Base-by-base conservation (phyloP, 2,113 vertebrate species). In the Myrmecophaga tridactyla region DNA sequence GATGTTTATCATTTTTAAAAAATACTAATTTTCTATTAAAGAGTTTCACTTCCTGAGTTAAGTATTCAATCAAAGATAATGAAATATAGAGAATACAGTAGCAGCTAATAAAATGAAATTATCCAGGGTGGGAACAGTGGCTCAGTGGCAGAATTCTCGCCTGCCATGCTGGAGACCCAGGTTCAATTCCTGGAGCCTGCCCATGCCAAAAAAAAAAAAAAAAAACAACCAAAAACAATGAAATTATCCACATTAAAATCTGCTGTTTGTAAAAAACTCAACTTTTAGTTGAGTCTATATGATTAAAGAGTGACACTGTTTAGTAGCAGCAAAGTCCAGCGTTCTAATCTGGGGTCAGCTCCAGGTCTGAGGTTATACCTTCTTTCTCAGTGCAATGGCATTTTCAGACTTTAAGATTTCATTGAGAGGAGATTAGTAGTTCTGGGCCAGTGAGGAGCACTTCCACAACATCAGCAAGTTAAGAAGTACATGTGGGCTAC, bases 281-380 rank as follows among this genome's bases (percentile, higher is more conserved):
- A 11, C 46, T 48, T 27, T 15, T 3, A 62, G 60, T 46, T 0
- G 34, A 11, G 29, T 51, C 48, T 41, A 0, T 39, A 6, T 13
- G 88, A 8, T 3, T 31, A 20, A 46, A 27, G 82, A 13, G 43
- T 18, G 10, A 14, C 60, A 1, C 15, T 8, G 21, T 46, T 46
- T 12, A 39, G 15, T 4, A 51, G 43, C n/a, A 41, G 60, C 34
- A 14, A 41, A 41, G 41, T 39, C 62, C 46, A 29, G 46, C 14
- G 25, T 12, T 65, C 25, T 20, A 34, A 2, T 39, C 46, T 12
- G 0, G 43, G 6, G 53, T 62, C 60, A 4, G 14, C 60, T 7
- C 34, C 10, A 4, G 7, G 1, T 39, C 4, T 20, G 75, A 39
- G n/a, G n/a, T 43, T 20, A 2, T 34, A 1, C 6, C 0, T 62